These are phyloP conservation scores for Pharmacophagus antenor DNA, from an alignment of 2,888 invertebrate genomes.

Conservation along the genomic window DNA sequence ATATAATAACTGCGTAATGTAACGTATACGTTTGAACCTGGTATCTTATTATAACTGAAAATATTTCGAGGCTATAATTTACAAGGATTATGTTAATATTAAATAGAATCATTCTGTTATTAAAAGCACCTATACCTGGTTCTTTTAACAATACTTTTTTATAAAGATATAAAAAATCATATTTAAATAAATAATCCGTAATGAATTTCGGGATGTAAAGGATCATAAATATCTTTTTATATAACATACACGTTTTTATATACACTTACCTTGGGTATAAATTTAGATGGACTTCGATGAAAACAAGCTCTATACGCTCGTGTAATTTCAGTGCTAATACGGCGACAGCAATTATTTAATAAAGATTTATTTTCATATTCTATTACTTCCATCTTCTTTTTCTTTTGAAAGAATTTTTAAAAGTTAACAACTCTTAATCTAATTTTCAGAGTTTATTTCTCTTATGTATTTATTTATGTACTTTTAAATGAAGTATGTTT, in stretches of 20 bases:
- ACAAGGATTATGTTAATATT: too few relatives aligned
- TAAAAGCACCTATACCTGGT: too few relatives aligned
- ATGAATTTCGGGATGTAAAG: conserved; percentile 52
- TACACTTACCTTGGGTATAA: conserved; percentile 63
- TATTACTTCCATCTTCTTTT: not conserved
- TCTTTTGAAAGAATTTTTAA: not conserved
- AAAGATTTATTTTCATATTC: not conserved
- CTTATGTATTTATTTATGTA: too few relatives aligned
- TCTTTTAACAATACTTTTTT: conserved; percentile 7
- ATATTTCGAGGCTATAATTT: too few relatives aligned
- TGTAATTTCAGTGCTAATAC: conserved; percentile 34
- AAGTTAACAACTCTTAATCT: too few relatives aligned
- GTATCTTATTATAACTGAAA: too few relatives aligned
- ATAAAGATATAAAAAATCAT: not conserved
- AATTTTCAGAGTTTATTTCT: too few relatives aligned
- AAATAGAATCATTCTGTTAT: too few relatives aligned
- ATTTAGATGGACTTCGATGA: conserved; percentile 60
- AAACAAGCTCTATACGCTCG: conserved; percentile 49
- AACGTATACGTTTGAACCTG: too few relatives aligned
- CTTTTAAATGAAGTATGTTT: too few relatives aligned
- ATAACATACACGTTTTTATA: conserved; percentile 66
- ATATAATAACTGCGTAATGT: too few relatives aligned
- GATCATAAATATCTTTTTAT: conserved; percentile 58
- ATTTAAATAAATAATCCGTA: conserved; percentile 13
- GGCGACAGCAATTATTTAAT: conserved; percentile 2